phyloP scores from a whole-genome alignment of 2,113 vertebrate genomes.

The Sardina pilchardus region DNA sequence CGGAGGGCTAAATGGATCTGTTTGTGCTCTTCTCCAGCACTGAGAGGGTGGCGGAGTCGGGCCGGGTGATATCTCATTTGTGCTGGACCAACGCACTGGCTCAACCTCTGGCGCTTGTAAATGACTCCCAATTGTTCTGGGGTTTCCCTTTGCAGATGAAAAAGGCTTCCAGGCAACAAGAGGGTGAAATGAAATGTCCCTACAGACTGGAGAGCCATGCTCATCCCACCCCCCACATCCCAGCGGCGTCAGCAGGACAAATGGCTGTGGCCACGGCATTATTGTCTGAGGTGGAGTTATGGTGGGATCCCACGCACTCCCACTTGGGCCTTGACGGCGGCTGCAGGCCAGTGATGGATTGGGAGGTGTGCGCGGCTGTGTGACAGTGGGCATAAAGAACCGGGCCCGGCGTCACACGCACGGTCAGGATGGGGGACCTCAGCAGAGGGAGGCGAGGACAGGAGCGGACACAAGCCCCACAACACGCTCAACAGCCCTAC shows the following conservation, averaged over 20 bases:
- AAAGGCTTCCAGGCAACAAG: conserved; percentile 52
- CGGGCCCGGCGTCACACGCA: background rate
- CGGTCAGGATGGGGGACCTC: background rate
- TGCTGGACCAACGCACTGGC: conserved; percentile 63
- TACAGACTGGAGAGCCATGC: background rate
- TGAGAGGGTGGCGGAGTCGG: conserved; percentile 72
- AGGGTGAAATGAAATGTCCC: conserved; percentile 57
- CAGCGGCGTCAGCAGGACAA: conserved; percentile 55
- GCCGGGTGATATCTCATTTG: conserved; percentile 75
- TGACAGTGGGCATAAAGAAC: background rate
- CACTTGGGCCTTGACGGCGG: conserved; percentile 32
- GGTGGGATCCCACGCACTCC: conserved; percentile 12
- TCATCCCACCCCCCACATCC: conserved; percentile 40
- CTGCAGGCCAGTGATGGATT: conserved; percentile 49
- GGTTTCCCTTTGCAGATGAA: conserved; percentile 66
- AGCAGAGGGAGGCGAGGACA: background rate
- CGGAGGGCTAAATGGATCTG: conserved; percentile 43
- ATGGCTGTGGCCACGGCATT: conserved; percentile 55
- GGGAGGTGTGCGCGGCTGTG: conserved; percentile 28
- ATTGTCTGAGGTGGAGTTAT: conserved; percentile 62
- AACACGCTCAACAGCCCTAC: background rate
- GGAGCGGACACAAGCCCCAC: background rate
- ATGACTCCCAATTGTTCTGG: conserved; percentile 59
- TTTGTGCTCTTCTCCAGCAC: conserved; percentile 61
- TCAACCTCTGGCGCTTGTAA: conserved; percentile 63